Evolutionary conservation across 2,888 invertebrate genomes (phyloP).

Genomic region (Sphaerophoria rueppellii): DNA sequence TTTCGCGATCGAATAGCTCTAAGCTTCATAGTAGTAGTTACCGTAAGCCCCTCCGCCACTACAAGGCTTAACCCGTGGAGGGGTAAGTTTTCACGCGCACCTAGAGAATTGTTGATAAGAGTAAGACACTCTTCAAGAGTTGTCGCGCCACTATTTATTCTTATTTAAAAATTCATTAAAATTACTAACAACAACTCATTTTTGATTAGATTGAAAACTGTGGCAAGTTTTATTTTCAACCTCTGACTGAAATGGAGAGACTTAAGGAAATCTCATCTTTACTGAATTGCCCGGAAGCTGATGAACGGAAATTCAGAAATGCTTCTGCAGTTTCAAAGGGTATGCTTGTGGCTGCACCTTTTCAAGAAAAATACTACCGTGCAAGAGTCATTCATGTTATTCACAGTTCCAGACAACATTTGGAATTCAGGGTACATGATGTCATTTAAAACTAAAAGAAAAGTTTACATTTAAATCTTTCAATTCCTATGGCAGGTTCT

Average conservation of each 20-base stretch:
- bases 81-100: too few species aligned
- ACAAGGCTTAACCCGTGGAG: too few species aligned
- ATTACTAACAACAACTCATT: background rate
- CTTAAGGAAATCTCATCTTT: slow-evolving; percentile 80
- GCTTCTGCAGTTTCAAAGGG: slow-evolving; percentile 82
- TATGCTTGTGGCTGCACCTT: slow-evolving; percentile 85
- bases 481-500: slow-evolving; percentile 83
- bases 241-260: slow-evolving; percentile 76
- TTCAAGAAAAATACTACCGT: slow-evolving; percentile 83
- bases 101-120: too few species aligned
- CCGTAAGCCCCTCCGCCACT: too few species aligned
- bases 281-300: slow-evolving; percentile 80
- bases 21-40: too few species aligned
- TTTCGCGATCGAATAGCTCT: too few species aligned
- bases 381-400: slow-evolving; percentile 83
- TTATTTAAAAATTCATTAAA: too few species aligned
- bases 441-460: background rate
- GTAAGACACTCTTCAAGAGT: too few species aligned
- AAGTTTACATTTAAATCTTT: background rate
- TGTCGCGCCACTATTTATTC: too few species aligned
- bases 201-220: slow-evolving; percentile 78
- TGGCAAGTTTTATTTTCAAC: slow-evolving; percentile 81
- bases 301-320: slow-evolving; percentile 75
- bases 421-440: slow-evolving; percentile 76
- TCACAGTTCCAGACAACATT: slow-evolving; percentile 73